Conservation (phyloP, 2,888 invertebrate genomes). For the Sclerodermus sp. region DNA sequence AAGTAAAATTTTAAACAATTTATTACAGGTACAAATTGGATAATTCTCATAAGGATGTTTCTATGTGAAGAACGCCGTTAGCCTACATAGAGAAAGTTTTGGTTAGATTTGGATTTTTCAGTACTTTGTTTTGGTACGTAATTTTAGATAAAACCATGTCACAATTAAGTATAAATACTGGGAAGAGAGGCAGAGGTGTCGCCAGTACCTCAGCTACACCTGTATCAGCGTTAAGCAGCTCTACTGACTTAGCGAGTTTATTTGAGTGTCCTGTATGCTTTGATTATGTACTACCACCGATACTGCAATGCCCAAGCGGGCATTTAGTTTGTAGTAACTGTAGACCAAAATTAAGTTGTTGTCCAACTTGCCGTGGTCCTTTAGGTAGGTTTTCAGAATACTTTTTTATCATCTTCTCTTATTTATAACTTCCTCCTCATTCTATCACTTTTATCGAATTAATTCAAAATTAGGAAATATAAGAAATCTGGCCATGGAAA, state of each 20-base stretch:
- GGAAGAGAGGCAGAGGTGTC: conserved; percentile 52
- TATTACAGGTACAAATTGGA: no score
- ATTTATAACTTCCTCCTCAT: not conserved
- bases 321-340: conserved; percentile 98
- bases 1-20: no score
- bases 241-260: conserved; percentile 85
- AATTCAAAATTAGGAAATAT: conserved; percentile 73
- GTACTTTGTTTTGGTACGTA: conserved; percentile 11
- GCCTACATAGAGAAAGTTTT: no score
- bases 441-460: not conserved
- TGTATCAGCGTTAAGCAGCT: conserved; percentile 69
- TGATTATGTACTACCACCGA: conserved; percentile 98
- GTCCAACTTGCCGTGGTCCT: conserved; percentile 97
- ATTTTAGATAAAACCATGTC: conserved; percentile 43
- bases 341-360: conserved; percentile 93
- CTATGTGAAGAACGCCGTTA: no score
- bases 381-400: conserved; percentile 62
- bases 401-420: not conserved
- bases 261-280: conserved; percentile 98
- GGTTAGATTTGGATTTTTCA: no score
- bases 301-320: conserved; percentile 97
- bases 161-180: conserved; percentile 50
- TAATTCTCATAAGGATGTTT: no score
- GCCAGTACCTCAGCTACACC: conserved; percentile 59
- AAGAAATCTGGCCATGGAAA: conserved; percentile 98